phyloP scores from a whole-genome alignment of 2,113 vertebrate species.

The Oncorhynchus keta region DNA sequence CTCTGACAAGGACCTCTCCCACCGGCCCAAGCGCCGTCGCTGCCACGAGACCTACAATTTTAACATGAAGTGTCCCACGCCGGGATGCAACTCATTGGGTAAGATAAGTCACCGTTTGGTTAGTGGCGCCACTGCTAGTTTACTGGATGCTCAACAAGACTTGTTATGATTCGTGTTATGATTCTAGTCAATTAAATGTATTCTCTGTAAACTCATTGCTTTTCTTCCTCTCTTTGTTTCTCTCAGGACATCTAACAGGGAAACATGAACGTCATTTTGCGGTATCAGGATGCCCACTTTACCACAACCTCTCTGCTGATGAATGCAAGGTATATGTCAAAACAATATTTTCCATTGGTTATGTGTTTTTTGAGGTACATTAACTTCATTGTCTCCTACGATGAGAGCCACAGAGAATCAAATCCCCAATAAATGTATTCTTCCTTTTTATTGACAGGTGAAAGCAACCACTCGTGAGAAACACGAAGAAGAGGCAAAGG shows the following conservation, averaged over 20 bases:
- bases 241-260: conserved; percentile 91
- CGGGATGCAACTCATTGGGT: conserved; percentile 97
- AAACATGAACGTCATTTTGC: conserved; percentile 98
- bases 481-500: conserved; percentile 91
- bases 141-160: neutral
- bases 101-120: conserved; percentile 8
- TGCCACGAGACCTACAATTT: conserved; percentile 99
- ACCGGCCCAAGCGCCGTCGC: conserved; percentile 93
- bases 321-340: conserved; percentile 87
- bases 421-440: too few relatives aligned
- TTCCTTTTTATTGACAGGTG: conserved; percentile 72
- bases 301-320: conserved; percentile 97
- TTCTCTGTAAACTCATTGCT: neutral
- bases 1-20: conserved; percentile 93
- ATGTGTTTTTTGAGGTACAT: neutral
- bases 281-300: conserved; percentile 94
- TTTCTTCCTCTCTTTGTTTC: neutral
- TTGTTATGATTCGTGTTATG: neutral
- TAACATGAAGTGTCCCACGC: conserved; percentile 98
- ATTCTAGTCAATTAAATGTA: neutral
- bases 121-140: neutral
- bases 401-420: neutral
- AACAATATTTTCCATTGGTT: neutral
- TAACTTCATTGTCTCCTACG: neutral
- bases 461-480: conserved; percentile 96